Conservation (phyloP, 2,797 vertebrate species). For the Oreochromis mossambicus region DNA sequence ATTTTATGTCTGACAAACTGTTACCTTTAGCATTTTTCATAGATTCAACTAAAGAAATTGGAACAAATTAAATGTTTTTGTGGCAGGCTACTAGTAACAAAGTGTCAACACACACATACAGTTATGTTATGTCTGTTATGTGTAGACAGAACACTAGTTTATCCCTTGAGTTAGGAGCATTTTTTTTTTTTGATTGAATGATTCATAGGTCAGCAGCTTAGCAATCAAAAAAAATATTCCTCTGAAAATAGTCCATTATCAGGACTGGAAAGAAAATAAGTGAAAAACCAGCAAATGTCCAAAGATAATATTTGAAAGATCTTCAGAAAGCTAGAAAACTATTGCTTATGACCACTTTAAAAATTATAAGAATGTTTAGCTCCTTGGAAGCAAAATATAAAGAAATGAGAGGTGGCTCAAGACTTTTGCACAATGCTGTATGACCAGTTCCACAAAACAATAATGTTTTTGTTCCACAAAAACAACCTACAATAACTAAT, state of each 20-base stretch:
- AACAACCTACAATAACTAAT: not conserved
- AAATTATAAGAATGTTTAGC: not conserved
- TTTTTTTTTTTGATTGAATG: not conserved
- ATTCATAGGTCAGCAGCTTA: not conserved
- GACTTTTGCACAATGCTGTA: not conserved
- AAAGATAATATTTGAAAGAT: not conserved
- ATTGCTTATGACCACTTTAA: not conserved
- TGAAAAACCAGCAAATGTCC: not conserved
- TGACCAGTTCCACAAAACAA: not conserved
- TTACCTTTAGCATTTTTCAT: not conserved
- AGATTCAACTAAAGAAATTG: not conserved
- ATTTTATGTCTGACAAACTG: not conserved
- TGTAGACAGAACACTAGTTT: not conserved
- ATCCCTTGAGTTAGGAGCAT: not conserved
- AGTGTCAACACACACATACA: not conserved
- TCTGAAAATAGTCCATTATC: not conserved
- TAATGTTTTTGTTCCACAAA: no score
- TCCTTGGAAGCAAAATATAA: not conserved
- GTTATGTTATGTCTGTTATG: not conserved
- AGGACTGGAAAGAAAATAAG: not conserved
- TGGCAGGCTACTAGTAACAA: not conserved
- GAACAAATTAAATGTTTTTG: not conserved
- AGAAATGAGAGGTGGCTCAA: not conserved
- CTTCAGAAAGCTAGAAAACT: not conserved
- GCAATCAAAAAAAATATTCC: not conserved